phyloP scores from a whole-genome alignment of 2,113 vertebrate species.

The Prionailurus viverrinus region DNA sequence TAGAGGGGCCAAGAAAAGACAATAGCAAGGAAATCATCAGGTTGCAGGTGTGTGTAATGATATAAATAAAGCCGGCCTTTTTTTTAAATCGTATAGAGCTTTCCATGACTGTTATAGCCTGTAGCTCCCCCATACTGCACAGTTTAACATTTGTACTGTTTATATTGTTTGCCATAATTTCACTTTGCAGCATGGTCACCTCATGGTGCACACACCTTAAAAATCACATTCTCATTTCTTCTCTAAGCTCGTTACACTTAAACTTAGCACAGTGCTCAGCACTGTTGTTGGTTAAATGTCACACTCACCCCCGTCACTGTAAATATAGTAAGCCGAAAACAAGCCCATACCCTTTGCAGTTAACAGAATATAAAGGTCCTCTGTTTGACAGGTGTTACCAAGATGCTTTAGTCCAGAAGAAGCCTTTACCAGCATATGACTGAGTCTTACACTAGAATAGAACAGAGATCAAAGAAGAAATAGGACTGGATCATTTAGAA shows the following conservation, averaged over 20 bases:
- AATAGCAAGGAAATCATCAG: background rate
- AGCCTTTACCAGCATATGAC: background rate
- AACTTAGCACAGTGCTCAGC: background rate
- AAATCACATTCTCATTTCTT: background rate
- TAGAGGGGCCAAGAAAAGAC: background rate
- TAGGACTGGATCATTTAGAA: background rate
- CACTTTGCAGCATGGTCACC: background rate
- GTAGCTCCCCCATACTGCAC: background rate
- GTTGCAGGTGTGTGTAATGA: background rate
- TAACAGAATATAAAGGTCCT: background rate
- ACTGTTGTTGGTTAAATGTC: background rate
- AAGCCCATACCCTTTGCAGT: background rate
- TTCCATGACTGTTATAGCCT: background rate
- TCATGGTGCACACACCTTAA: background rate
- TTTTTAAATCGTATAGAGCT: background rate
- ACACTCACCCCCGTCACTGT: background rate
- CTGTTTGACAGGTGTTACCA: background rate
- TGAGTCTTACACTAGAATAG: background rate
- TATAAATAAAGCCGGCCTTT: background rate
- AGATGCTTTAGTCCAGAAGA: background rate
- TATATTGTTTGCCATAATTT: conserved; percentile 45
- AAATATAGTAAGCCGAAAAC: background rate
- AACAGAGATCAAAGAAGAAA: background rate
- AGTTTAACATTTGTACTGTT: conserved; percentile 44
- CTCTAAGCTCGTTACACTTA: background rate